These are phyloP conservation scores for Phortica variegata DNA, from an alignment of 1,140 invertebrate species.

Conservation along the genomic window DNA sequence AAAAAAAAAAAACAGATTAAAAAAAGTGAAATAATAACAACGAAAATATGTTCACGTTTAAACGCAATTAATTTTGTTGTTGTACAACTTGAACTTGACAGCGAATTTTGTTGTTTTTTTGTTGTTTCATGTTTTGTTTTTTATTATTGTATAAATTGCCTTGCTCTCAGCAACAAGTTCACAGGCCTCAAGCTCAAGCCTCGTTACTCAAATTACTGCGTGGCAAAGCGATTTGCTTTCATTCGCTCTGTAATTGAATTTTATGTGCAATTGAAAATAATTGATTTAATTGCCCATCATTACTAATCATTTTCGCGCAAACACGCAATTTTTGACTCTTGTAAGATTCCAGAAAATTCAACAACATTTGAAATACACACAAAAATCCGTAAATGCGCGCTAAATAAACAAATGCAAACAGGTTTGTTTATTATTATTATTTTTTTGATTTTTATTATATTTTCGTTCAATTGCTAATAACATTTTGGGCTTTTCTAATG, in stretches of 20 bases:
- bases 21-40: background rate
- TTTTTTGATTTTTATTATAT: slow-evolving; percentile 8
- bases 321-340: no score
- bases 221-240: slow-evolving; percentile 39
- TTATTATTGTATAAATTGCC: slow-evolving; percentile 20
- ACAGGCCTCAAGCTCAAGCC: no score
- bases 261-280: no score
- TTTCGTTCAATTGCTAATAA: background rate
- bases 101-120: slow-evolving; percentile 21
- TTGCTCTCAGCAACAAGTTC: no score
- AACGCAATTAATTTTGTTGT: background rate
- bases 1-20: background rate
- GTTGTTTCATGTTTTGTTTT: slow-evolving; percentile 20
- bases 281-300: no score
- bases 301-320: no score
- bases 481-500: slow-evolving; percentile 19
- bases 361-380: no score
- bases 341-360: no score
- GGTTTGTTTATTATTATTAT: slow-evolving; percentile 12
- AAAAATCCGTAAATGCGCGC: slow-evolving; percentile 21
- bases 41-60: slow-evolving; percentile 6
- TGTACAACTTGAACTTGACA: slow-evolving; percentile 47
- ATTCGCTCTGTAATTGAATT: slow-evolving; percentile 33
- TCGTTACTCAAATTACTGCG: slow-evolving; percentile 29
- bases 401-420: slow-evolving; percentile 20